Base-by-base conservation (phyloP, 2,797 vertebrate species). In the Epinephelus malabaricus region DNA sequence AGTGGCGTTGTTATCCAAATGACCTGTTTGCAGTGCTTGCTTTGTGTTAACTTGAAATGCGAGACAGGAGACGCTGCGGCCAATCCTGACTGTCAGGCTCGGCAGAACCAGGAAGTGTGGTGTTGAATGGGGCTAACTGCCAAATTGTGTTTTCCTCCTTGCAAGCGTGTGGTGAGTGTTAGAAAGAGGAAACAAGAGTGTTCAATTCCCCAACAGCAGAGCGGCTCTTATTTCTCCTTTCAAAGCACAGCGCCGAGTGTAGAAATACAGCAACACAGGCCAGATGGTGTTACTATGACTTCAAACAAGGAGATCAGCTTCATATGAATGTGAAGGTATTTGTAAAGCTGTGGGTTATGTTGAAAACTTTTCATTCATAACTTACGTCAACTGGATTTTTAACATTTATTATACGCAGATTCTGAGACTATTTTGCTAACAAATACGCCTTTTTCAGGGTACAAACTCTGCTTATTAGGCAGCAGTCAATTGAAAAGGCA, bases 111-210 rank as follows among this genome's bases (percentile, higher is more conserved):
- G 95, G 94, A 94, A 95, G 94, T 92, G 87, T 60, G 30, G 34
- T 43, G 62, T 38, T 89, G 90, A 92, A 92, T 85, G 79, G 87
- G 88, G 89, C 85, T 68, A 93, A 94, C 87, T 81, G 90, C 76
- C 84, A 88, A 87, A 86, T 81, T 69, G 83, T 79, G 87, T 83
- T 91, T 88, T 89, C 71, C 55, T 65, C 76, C 40, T 19, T 66
- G 58, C 58, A 60, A 70, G 76, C 6, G 47, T 49, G 76, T 50
- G 79, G 68, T 18, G 66, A 85, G 85, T 81, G 78, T 89, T 87
- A 78, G 81, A 94, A 93, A 94, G 90, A 94, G 94, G 95, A 96
- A 96, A 92, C 89, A 84, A 92, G 87, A 90, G 82, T 67, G 75
- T 69, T 91, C 62, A 66, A 80, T 84, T 87, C 89, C 66, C 74